phyloP scores from a whole-genome alignment of 2,888 invertebrate species.

The Drosophila nigricruria region DNA sequence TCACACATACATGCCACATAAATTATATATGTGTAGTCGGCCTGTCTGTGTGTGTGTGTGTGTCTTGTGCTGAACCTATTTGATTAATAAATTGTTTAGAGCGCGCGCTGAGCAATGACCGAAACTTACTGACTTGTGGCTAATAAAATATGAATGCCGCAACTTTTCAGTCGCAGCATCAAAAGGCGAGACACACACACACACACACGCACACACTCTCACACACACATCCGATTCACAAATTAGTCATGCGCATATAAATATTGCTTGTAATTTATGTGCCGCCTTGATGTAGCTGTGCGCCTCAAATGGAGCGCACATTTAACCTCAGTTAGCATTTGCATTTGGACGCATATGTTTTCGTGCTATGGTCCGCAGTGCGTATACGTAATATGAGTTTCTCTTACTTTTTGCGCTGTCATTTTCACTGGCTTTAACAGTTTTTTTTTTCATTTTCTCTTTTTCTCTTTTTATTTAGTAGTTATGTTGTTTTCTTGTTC shows the following conservation, averaged over 20 bases:
- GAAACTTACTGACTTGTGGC: constrained; percentile 77
- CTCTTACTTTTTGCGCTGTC: constrained; percentile 26
- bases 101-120: constrained; percentile 61
- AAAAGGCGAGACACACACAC: constrained; percentile 46
- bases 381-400: constrained; percentile 66
- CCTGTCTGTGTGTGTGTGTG: neutral
- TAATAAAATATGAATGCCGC: constrained; percentile 75
- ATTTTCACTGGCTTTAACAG: constrained; percentile 19
- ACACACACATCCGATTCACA: constrained; percentile 45
- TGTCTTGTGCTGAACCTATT: constrained; percentile 49
- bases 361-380: constrained; percentile 28
- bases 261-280: constrained; percentile 70
- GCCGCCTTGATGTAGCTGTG: constrained; percentile 60
- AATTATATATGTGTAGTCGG: constrained; percentile 58
- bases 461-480: constrained; percentile 30
- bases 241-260: constrained; percentile 77
- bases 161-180: constrained; percentile 71
- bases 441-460: constrained; percentile 24
- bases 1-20: constrained; percentile 76
- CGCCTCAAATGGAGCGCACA: constrained; percentile 48
- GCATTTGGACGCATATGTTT: constrained; percentile 65
- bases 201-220: neutral
- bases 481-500: constrained; percentile 20
- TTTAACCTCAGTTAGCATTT: constrained; percentile 72
- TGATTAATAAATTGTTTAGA: constrained; percentile 81